A percentile compares a stretch with the other conserved stretches of the same genome.
Evolutionary conservation across 2,888 invertebrate species (phyloP).

Genomic region (Pemphredon lugubris): DNA sequence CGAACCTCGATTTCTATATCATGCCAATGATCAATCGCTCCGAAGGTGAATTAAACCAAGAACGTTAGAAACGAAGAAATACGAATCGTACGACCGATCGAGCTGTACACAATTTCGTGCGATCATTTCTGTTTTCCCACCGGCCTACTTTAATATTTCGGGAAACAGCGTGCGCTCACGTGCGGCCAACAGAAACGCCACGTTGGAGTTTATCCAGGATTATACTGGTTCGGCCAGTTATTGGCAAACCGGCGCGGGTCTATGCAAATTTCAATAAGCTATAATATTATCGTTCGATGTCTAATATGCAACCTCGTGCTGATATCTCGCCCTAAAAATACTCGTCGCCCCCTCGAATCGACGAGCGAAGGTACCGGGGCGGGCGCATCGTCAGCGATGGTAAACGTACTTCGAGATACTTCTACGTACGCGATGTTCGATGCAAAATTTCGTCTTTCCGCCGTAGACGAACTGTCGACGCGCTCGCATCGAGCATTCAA

Average conservation of each 20-base stretch:
- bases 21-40: too few relatives aligned
- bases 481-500: too few relatives aligned
- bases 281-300: conserved; percentile 46
- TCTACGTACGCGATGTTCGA: too few relatives aligned
- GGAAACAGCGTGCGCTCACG: conserved; percentile 46
- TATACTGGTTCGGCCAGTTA: conserved; percentile 46
- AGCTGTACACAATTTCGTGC: conserved; percentile 39
- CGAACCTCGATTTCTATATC: too few relatives aligned
- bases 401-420: too few relatives aligned
- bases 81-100: conserved; percentile 5
- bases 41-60: too few relatives aligned
- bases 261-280: conserved; percentile 50
- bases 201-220: conserved; percentile 64
- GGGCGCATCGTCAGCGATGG: too few relatives aligned
- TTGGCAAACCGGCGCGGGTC: conserved; percentile 35
- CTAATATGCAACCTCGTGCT: conserved; percentile 19
- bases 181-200: conserved; percentile 42
- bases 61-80: conserved; percentile 1
- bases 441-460: too few relatives aligned
- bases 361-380: conserved; percentile 24
- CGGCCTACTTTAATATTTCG: conserved; percentile 65
- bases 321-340: conserved; percentile 13
- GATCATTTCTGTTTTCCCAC: conserved; percentile 45
- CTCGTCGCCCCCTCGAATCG: conserved; percentile 18
- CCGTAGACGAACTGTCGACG: too few relatives aligned